Evolutionary conservation across 2,113 vertebrate genomes (phyloP).

Genomic region (Nerophis lumbriciformis): DNA sequence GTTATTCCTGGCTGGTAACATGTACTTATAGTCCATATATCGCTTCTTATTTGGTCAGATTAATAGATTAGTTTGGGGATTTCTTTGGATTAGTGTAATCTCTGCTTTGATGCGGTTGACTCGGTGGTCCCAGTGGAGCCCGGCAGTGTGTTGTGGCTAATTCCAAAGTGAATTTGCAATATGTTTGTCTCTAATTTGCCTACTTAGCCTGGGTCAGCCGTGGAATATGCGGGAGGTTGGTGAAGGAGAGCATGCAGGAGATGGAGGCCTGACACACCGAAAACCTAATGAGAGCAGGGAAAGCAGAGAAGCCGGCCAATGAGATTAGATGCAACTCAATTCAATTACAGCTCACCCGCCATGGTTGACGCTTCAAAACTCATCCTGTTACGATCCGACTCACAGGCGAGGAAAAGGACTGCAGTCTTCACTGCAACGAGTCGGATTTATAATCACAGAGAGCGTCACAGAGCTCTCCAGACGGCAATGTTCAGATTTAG

Average conservation of each 20-base stretch:
- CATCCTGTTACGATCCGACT: slow-evolving; percentile 74
- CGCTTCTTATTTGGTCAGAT: slow-evolving; percentile 34
- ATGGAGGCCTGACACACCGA: slow-evolving; percentile 47
- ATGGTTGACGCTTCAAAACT: slow-evolving; percentile 73
- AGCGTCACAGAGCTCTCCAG: slow-evolving; percentile 37
- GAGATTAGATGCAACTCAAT: slow-evolving; percentile 78
- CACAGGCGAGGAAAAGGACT: slow-evolving; percentile 48
- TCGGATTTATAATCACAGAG: slow-evolving; percentile 42
- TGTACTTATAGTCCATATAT: slow-evolving; percentile 10
- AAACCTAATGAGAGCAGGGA: slow-evolving; percentile 67
- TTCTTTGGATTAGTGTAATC: slow-evolving; percentile 32
- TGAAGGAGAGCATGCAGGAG: slow-evolving; percentile 22
- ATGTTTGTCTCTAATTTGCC: slow-evolving; percentile 47
- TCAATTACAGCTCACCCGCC: slow-evolving; percentile 72
- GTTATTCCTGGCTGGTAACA: neutral
- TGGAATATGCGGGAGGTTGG: slow-evolving; percentile 32
- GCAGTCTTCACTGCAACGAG: slow-evolving; percentile 39
- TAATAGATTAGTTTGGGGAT: slow-evolving; percentile 16
- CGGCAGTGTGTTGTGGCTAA: slow-evolving; percentile 13
- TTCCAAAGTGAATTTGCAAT: slow-evolving; percentile 36
- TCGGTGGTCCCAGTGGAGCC: slow-evolving; percentile 8
- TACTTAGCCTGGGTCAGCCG: slow-evolving; percentile 47
- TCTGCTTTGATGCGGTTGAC: slow-evolving; percentile 11
- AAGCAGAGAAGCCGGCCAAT: slow-evolving; percentile 63
- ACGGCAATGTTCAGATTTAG: slow-evolving; percentile 30